Base-by-base conservation (phyloP, 2,888 invertebrate species). In the Ectemnius continuus region DNA sequence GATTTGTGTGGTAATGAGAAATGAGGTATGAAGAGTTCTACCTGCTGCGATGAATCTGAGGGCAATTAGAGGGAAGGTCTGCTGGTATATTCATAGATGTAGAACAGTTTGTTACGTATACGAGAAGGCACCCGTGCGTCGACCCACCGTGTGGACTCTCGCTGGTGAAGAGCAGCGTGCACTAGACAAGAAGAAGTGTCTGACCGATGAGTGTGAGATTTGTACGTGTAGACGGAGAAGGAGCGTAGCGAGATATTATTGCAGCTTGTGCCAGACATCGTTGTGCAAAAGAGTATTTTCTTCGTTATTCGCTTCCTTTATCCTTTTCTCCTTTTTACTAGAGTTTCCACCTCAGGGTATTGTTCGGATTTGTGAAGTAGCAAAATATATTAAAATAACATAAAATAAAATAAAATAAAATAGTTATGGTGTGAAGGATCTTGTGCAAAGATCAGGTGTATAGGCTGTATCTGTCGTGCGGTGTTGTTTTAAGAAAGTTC, bases 11-110 rank as follows among this genome's bases (percentile, higher is more conserved):
- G 71, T 67, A 28, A 66, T 52, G 18, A 66, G 52, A 74, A 66
- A 52, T 70, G 52, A 70, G 61, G 66, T 74, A 74, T 66, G 66
- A 74, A 74, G 66, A 74, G 48, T 68, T 73, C 26, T 68, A 64
- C 64, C 64, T 59, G 56, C 62, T 63, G 68, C 60, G 46, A 56
- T 67, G 60, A 66, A 67, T 70, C 59, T 67, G 45, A 71, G 65
- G 65, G 71, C 67, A 14, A n/a, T 16, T 36, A 63, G 67, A 68
- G 52, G 57, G 68, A 63, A 48, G 61, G 57, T 59, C 70, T 61
- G 67, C 23, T 57, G 52, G 48, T 70, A 70, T 28, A 45, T 1
- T 64, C 26, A 63, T 72, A 56, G 61, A 75, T 61, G n/a, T 72
- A 4, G 72, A 68, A 72, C 26, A 67, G 68, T 28, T 52, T 71